These are phyloP conservation scores for Dryocosmus kuriphilus DNA, from an alignment of 2,888 invertebrate species.

Conservation along the genomic window DNA sequence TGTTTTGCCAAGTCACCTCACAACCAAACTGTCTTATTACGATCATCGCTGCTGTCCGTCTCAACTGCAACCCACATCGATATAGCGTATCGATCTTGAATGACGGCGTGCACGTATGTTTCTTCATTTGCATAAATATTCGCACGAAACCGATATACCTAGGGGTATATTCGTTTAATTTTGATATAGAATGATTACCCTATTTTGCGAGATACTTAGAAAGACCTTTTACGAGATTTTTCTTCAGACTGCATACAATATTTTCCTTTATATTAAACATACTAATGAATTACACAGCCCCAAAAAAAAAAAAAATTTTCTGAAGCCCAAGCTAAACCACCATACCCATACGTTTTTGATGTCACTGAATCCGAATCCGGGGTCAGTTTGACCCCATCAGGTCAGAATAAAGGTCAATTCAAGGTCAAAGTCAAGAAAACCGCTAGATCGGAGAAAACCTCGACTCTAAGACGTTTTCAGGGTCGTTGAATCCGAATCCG, in stretches of 20 bases:
- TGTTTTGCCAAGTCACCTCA: slow-evolving; percentile 26
- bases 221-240: slow-evolving; percentile 7
- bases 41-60: slow-evolving; percentile 33
- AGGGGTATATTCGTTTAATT: slow-evolving; percentile 11
- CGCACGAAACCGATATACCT: slow-evolving; percentile 26
- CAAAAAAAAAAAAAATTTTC: too few species aligned
- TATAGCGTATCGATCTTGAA: slow-evolving; percentile 30
- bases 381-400: too few species aligned
- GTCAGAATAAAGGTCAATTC: too few species aligned
- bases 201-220: not conserved
- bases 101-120: slow-evolving; percentile 16
- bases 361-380: too few species aligned
- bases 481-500: too few species aligned
- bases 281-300: too few species aligned
- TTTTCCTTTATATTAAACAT: too few species aligned
- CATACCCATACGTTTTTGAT: too few species aligned
- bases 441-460: too few species aligned
- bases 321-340: too few species aligned
- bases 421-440: too few species aligned
- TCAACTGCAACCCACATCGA: slow-evolving; percentile 26
- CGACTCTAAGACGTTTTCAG: too few species aligned
- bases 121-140: slow-evolving; percentile 37
- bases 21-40: slow-evolving; percentile 32
- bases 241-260: not conserved
- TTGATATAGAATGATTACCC: slow-evolving; percentile 28